phyloP scores from a whole-genome alignment of 2,113 vertebrate genomes.

The Thamnophis sirtalis region DNA sequence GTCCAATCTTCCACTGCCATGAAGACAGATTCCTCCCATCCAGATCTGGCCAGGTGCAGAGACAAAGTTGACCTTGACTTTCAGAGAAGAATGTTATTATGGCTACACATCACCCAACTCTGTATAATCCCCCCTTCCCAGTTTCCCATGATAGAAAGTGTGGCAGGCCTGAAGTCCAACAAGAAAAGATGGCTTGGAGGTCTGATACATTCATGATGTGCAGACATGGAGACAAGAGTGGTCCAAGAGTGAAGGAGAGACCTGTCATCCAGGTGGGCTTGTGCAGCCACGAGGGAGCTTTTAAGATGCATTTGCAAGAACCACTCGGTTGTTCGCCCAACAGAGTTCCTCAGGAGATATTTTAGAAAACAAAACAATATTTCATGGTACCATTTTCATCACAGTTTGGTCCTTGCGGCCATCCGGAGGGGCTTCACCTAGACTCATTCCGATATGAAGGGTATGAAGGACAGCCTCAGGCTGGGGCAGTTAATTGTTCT shows the following conservation, averaged over 20 bases:
- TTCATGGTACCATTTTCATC: neutral
- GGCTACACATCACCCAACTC: too few relatives aligned
- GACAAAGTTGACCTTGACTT: too few relatives aligned
- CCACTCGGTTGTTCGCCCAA: too few relatives aligned
- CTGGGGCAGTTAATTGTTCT: neutral
- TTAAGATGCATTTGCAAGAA: neutral
- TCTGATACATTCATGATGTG: neutral
- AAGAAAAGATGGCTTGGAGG: too few relatives aligned
- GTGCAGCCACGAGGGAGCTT: neutral
- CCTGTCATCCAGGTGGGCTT: too few relatives aligned
- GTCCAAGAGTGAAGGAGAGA: neutral
- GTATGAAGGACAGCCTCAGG: neutral
- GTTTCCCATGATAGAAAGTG: too few relatives aligned
- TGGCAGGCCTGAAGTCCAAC: too few relatives aligned
- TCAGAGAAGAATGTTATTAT: too few relatives aligned
- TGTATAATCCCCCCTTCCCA: too few relatives aligned
- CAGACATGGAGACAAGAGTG: neutral
- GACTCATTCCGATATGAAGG: neutral
- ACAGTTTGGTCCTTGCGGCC: neutral
- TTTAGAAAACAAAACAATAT: neutral
- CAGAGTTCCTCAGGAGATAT: neutral
- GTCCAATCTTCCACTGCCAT: too few relatives aligned
- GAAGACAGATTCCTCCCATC: too few relatives aligned
- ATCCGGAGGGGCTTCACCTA: neutral
- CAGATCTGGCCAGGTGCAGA: too few relatives aligned